Base-by-base conservation (phyloP, 2,888 invertebrate genomes). In the Diarsia rubi region DNA sequence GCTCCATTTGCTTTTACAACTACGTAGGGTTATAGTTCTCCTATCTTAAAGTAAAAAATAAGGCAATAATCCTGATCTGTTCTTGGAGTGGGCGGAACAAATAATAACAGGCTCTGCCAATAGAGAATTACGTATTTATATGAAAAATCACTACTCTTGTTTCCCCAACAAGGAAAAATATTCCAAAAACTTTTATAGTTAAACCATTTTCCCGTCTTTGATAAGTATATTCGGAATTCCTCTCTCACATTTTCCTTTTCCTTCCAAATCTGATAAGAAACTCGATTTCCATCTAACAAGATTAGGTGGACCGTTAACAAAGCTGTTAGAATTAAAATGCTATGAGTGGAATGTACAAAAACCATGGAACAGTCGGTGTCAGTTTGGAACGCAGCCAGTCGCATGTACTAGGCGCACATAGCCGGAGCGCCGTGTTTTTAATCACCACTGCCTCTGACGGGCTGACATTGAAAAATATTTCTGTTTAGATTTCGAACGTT, bases 331-430 rank as follows among this genome's bases (percentile, higher is more conserved):
- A 85, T 86, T 86, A 82, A 82, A 85, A 86, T 86, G 42, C 70
- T 83, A 86, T 86, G 73, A 86, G 82, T 77, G 14, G 60, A 69
- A 82, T 82, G 68, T 71, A 63, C 63, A 87, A 86, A 86, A 88
- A 86, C 75, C 74, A 82, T 81, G 62, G 67, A 71, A 21, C 78
- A 65, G 60, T 88, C 67, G 75, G 84, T 79, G 79, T 88, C 77
- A 84, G 84, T 78, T 87, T 87, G 87, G 89, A 88, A 81, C 78
- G 59, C 57, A 52, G 87, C 87, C 87, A 88, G 81, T 87, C 76
- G 69, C 81, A 65, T 87, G 87, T 87, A 87, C 74, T 27, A 76
- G 81, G 76, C 8, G 73, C 49, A 65, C 77, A 81, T 76, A 81
- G 74, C 52, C 44, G 59, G 72, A 72, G 57, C 54, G 75, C 64